Evolutionary conservation across 2,888 invertebrate genomes (phyloP).

Genomic region (Protodeltote pygarga): DNA sequence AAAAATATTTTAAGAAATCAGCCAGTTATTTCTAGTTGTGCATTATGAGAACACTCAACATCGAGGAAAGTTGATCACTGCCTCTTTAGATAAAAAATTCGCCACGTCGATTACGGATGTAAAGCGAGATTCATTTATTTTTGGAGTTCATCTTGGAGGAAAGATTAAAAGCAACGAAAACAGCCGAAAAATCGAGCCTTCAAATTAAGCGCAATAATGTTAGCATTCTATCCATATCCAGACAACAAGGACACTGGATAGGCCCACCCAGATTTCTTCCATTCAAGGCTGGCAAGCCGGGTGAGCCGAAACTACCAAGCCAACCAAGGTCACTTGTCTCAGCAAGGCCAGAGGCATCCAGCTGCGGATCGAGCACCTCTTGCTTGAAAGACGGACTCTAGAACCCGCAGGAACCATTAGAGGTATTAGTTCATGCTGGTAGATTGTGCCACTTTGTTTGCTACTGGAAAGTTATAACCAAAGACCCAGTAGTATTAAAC

Average conservation of each 20-base stretch:
- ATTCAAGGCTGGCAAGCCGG: conserved; percentile 1
- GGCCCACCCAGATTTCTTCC: conserved; percentile 5
- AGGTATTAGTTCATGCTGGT: conserved; percentile 1
- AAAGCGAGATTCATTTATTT: conserved; percentile 1
- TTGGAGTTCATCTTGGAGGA: conserved; percentile 1
- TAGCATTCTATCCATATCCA: neutral
- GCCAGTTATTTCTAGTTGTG: conserved; percentile 4
- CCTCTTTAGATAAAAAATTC: neutral
- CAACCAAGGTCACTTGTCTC: too few species aligned
- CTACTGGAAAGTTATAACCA: conserved; percentile 1
- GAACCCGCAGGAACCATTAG: neutral
- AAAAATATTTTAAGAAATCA: neutral
- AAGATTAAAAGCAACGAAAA: conserved; percentile 7
- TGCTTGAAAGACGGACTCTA: conserved; percentile 1
- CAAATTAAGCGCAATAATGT: conserved; percentile 1
- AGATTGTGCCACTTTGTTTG: neutral
- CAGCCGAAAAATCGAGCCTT: conserved; percentile 1
- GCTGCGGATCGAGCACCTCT: neutral
- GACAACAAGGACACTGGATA: neutral
- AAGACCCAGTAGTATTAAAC: neutral
- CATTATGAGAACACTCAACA: neutral
- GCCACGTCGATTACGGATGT: neutral
- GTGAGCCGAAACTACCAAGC: neutral
- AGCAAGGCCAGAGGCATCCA: too few species aligned
- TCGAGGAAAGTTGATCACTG: neutral